These are phyloP conservation scores for Ptychochromis oligacanthus DNA, from an alignment of 2,113 vertebrate species.

Conservation along the genomic window DNA sequence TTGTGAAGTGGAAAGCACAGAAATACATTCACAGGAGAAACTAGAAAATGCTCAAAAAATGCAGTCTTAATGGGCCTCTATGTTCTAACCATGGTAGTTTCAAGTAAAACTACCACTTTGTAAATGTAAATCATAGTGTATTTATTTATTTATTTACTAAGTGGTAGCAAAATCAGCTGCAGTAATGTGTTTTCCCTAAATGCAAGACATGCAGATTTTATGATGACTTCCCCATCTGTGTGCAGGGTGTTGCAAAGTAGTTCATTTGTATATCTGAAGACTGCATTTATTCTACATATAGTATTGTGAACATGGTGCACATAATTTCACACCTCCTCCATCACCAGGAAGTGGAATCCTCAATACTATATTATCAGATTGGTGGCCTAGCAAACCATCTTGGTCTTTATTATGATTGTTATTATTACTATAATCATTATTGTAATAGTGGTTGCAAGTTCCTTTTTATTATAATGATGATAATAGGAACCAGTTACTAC, in stretches of 20 bases:
- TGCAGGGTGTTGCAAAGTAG: background rate
- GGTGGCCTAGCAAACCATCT: background rate
- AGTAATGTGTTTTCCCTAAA: background rate
- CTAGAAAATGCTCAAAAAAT: background rate
- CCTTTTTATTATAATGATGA: background rate
- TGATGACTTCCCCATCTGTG: background rate
- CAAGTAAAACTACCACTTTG: background rate
- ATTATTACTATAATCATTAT: background rate
- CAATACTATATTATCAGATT: background rate
- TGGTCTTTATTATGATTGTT: background rate
- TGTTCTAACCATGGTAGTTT: background rate
- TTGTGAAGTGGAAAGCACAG: slow-evolving; percentile 11
- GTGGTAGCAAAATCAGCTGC: background rate
- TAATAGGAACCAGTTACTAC: background rate
- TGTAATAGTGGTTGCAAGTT: background rate
- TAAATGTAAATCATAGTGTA: background rate
- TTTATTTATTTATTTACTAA: background rate
- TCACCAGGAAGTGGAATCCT: background rate
- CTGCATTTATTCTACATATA: background rate
- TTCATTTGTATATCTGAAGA: background rate
- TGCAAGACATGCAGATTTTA: background rate
- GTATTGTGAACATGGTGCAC: background rate
- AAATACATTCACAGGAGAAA: slow-evolving; percentile 10
- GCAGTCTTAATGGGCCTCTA: background rate
- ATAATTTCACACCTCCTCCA: background rate